phyloP scores from a whole-genome alignment of 1,140 invertebrate species.

The Drosophila athabasca region DNA sequence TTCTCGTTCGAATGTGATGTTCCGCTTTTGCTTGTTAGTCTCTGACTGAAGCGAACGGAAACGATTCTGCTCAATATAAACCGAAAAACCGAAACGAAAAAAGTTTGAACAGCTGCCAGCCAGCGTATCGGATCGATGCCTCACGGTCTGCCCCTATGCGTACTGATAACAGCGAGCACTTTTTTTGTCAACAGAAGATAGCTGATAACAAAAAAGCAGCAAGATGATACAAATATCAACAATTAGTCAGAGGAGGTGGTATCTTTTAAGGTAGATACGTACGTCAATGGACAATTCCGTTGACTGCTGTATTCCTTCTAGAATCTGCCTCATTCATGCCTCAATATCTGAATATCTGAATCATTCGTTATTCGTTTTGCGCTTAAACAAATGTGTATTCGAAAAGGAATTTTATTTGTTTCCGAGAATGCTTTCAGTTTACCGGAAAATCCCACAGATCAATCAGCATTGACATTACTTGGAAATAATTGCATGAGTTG shows the following conservation, averaged over 20 bases:
- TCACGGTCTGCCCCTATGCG: slow-evolving; percentile 3
- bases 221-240: slow-evolving; percentile 15
- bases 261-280: neutral
- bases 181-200: slow-evolving; percentile 2
- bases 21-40: slow-evolving; percentile 8
- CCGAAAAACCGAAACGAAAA: neutral
- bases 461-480: too few species aligned
- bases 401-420: too few species aligned
- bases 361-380: neutral
- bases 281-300: neutral
- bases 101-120: slow-evolving; percentile 14
- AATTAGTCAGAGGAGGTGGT: slow-evolving; percentile 14
- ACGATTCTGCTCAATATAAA: slow-evolving; percentile 26
- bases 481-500: too few species aligned
- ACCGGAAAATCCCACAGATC: too few species aligned
- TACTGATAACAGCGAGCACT: neutral
- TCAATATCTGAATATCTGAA: neutral
- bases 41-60: slow-evolving; percentile 16
- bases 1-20: neutral
- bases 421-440: too few species aligned
- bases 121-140: neutral
- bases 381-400: too few species aligned
- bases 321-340: neutral
- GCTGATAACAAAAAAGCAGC: slow-evolving; percentile 1
- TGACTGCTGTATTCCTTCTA: neutral